phyloP scores from a whole-genome alignment of 1,140 invertebrate species.

The Bombus affinis region DNA sequence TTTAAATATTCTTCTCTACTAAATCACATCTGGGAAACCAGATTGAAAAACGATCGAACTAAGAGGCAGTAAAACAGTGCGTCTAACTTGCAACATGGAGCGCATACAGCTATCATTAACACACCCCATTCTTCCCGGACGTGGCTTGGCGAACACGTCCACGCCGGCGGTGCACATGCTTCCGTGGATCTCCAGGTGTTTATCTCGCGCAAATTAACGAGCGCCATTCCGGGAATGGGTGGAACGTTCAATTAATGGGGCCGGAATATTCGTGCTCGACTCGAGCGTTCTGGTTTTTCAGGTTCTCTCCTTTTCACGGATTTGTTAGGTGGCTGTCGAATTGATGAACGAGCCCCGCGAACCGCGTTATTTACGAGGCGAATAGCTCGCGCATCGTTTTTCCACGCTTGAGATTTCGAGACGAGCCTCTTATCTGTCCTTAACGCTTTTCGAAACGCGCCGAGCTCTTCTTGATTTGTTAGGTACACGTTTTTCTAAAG shows the following conservation, averaged over 20 bases:
- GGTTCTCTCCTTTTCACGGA: constrained; percentile 34
- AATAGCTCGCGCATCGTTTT: neutral
- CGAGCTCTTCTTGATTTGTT: too few species aligned
- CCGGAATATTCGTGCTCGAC: constrained; percentile 11
- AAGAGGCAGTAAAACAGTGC: neutral
- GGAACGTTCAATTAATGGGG: constrained; percentile 37
- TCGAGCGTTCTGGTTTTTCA: constrained; percentile 33
- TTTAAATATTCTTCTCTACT: too few species aligned
- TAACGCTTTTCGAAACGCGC: neutral
- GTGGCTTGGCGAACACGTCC: constrained; percentile 27
- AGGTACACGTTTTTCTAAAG: too few species aligned
- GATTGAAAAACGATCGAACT: neutral
- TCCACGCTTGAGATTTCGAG: neutral
- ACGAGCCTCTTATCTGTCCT: neutral
- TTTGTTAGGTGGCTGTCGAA: neutral
- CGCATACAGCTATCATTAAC: constrained; percentile 17
- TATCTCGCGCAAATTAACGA: constrained; percentile 43
- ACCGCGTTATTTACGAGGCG: constrained; percentile 14
- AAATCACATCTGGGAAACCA: neutral
- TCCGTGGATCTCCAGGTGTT: constrained; percentile 30
- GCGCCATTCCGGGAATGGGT: constrained; percentile 21
- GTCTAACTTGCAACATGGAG: neutral
- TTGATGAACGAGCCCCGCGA: constrained; percentile 23
- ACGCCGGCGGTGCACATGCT: constrained; percentile 1
- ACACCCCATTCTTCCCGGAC: constrained; percentile 14